Conservation (phyloP, 2,888 invertebrate species). For the Salpingus planirostris region DNA sequence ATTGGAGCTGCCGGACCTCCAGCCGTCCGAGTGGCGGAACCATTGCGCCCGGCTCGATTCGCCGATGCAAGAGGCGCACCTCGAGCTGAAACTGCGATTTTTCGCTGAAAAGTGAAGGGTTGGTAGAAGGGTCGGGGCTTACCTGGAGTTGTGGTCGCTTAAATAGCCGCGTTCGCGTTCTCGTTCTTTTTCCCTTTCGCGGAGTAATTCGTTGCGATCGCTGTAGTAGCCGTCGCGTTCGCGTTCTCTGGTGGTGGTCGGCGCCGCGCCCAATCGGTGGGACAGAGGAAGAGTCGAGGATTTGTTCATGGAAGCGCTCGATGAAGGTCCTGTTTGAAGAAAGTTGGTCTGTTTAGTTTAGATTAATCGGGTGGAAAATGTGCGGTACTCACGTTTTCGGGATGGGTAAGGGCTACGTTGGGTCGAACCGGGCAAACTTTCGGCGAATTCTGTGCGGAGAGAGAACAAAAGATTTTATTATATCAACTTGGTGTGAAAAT, state of each 20-base stretch:
- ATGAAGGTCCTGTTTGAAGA: conserved; percentile 52
- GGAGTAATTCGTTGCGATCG: conserved; percentile 76
- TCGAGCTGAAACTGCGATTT: conserved; percentile 42
- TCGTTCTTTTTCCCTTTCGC: conserved; percentile 59
- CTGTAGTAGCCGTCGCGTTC: conserved; percentile 78
- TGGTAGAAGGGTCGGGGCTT: conserved; percentile 16
- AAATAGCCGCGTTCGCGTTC: conserved; percentile 64
- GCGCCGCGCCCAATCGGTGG: conserved; percentile 58
- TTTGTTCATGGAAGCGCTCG: conserved; percentile 63
- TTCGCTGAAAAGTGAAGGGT: conserved; percentile 1
- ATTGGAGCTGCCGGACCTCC: conserved; percentile 69
- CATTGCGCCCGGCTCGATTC: conserved; percentile 81
- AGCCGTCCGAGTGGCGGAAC: conserved; percentile 85
- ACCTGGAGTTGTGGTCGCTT: conserved; percentile 75
- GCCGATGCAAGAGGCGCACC: conserved; percentile 83
- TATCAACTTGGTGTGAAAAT: no score
- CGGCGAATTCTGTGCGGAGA: conserved; percentile 80
- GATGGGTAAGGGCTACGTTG: conserved; percentile 80
- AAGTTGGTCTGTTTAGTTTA: no score
- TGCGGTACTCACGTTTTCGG: conserved; percentile 66
- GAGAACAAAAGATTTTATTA: no score
- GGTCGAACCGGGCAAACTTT: conserved; percentile 75
- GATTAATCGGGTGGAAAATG: neutral
- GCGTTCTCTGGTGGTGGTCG: conserved; percentile 44
- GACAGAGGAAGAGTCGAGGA: conserved; percentile 76